phyloP scores from a whole-genome alignment of 2,113 vertebrate species.

The Ceyx margarethae region DNA sequence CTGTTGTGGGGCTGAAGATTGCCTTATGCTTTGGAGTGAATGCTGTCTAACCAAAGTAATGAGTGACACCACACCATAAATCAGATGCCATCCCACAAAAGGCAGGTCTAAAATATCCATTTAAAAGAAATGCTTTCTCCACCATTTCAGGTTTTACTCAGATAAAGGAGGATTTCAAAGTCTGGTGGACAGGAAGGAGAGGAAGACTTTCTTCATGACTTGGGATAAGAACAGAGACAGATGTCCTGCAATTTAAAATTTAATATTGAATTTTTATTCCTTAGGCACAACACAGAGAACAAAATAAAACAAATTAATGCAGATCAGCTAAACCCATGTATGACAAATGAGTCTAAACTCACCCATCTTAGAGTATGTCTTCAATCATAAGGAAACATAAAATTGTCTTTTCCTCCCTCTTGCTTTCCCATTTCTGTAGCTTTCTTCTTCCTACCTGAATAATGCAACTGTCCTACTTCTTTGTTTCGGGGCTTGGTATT shows the following conservation, averaged over 20 bases:
- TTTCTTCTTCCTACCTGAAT: background rate
- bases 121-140: background rate
- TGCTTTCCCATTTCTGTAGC: background rate
- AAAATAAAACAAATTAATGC: background rate
- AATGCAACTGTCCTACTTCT: background rate
- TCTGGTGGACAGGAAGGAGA: background rate
- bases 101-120: background rate
- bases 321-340: background rate
- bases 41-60: fast-evolving
- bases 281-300: background rate
- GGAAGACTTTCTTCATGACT: background rate
- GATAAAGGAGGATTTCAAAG: background rate
- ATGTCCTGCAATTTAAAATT: background rate
- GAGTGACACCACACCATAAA: background rate
- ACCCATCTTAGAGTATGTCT: background rate
- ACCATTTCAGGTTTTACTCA: background rate
- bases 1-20: background rate
- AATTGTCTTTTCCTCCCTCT: background rate
- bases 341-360: background rate
- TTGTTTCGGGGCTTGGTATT: background rate
- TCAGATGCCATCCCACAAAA: background rate
- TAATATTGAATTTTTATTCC: background rate
- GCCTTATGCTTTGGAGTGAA: background rate
- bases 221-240: background rate
- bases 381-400: background rate